Evolutionary conservation across 2,888 invertebrate species (phyloP).

Genomic region (Schizaphis graminum): DNA sequence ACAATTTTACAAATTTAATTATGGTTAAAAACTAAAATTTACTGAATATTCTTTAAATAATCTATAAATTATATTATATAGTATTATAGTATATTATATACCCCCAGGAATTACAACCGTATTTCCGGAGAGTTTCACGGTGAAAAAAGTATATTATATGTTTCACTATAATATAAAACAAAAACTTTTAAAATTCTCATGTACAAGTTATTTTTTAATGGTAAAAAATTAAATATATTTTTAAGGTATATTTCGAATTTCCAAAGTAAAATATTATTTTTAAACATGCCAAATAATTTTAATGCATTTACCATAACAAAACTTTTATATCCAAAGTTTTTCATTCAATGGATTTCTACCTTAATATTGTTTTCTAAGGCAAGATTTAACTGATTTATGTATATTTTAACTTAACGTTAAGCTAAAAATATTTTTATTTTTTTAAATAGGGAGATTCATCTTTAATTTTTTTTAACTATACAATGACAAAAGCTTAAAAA

Average conservation of each 20-base stretch:
- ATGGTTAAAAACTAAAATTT: constrained; percentile 5
- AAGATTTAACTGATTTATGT: background rate
- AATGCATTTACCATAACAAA: constrained; percentile 26
- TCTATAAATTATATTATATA: background rate
- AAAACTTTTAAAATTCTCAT: constrained; percentile 2
- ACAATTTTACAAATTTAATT: background rate
- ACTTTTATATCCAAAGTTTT: constrained; percentile 12
- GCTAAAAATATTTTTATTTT: background rate
- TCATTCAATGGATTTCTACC: constrained; percentile 20
- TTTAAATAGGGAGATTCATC: background rate
- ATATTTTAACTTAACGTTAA: background rate
- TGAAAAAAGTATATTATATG: constrained; percentile 1
- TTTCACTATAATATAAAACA: background rate
- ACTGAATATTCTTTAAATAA: background rate
- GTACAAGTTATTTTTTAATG: background rate
- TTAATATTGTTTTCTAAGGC: background rate
- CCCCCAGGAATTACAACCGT: background rate
- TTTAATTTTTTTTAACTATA: background rate
- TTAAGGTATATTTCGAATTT: background rate
- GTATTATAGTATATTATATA: background rate
- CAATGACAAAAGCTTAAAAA: background rate
- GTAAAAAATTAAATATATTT: constrained; percentile 29
- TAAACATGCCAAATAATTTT: constrained; percentile 16
- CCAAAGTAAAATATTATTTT: constrained; percentile 16
- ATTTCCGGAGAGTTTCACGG: background rate